These are phyloP conservation scores for Ibidorhyncha struthersii DNA, from an alignment of 2,113 vertebrate genomes.

Conservation along the genomic window DNA sequence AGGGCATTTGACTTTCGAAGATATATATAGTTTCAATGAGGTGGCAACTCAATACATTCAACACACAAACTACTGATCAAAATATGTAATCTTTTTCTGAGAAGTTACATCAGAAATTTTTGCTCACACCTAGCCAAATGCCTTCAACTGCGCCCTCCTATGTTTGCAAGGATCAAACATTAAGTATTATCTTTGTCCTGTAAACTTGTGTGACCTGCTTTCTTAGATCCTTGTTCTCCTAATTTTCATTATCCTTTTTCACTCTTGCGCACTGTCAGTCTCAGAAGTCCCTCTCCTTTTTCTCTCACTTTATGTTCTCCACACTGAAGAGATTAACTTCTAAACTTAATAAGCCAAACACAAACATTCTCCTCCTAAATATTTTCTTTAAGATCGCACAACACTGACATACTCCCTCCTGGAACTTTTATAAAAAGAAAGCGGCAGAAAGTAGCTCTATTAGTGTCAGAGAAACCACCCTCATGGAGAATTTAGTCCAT, in stretches of 20 bases:
- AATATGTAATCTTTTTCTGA: background rate
- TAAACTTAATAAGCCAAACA: background rate
- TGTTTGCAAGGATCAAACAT: background rate
- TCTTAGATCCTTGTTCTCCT: background rate
- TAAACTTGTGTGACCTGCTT: background rate
- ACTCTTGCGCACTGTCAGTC: background rate
- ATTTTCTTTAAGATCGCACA: background rate
- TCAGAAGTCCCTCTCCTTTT: background rate
- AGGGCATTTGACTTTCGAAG: background rate
- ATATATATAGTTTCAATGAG: background rate
- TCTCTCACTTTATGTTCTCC: background rate
- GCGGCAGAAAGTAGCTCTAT: background rate
- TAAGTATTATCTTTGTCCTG: background rate
- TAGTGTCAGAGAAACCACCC: background rate
- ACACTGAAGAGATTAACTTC: background rate
- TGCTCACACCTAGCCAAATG: background rate
- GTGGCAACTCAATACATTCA: background rate
- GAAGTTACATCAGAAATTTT: background rate
- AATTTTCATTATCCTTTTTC: background rate
- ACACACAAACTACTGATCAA: background rate
- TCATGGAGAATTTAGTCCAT: background rate
- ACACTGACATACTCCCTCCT: background rate
- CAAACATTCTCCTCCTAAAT: background rate
- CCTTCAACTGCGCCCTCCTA: background rate
- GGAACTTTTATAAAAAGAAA: background rate